Evolutionary conservation across 2,888 invertebrate genomes (phyloP), one percentile per base, ranked within the genome.

Genomic region (Andrena minutula): DNA sequence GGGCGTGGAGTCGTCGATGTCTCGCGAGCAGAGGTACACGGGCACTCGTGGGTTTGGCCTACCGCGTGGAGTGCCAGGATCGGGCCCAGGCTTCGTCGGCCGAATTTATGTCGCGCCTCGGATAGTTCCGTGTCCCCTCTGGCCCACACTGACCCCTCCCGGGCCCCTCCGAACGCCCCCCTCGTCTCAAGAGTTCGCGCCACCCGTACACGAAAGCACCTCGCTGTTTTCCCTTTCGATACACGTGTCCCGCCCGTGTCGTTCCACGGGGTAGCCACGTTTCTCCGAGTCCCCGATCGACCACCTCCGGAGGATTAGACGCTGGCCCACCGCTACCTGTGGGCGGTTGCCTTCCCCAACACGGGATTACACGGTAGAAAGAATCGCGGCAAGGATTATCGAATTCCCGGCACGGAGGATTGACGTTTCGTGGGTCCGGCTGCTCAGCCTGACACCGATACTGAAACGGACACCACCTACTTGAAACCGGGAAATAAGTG

Each of bases 1-100:
- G 89, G 85, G 88, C 84, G 83, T 63, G 79, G 83, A 78, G 72
- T 83, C 65, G 77, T 79, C 79, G 82, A 83, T 89, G 89, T 83
- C 71, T 35, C 75, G 79, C 72, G 84, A 73, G 76, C 49, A 53
- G 16, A 41, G 64, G 56, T 77, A 88, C 86, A 80, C 71, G 80
- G 68, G 63, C 20, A 61, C 77, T 82, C 84, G 68, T 75, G 63
- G 75, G 71, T 75, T 81, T 63, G 84, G 86, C 81, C 82, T 77
- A 73, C 83, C 83, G 83, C 78, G 64, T 65, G 73, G 74, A 68
- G 56, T 56, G 60, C 12, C 65, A 35, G 63, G 41, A 63, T 66
- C 66, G 73, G 30, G 16, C 26, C 20, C 23, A 63, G 56, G 30
- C 63, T 12, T 12, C 53, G n/a, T 51, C 12, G 26, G n/a, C 66